Evolutionary conservation across 92 coral and sea anemone species (phyloP).

Genomic region (Nematostella vectensis): DNA sequence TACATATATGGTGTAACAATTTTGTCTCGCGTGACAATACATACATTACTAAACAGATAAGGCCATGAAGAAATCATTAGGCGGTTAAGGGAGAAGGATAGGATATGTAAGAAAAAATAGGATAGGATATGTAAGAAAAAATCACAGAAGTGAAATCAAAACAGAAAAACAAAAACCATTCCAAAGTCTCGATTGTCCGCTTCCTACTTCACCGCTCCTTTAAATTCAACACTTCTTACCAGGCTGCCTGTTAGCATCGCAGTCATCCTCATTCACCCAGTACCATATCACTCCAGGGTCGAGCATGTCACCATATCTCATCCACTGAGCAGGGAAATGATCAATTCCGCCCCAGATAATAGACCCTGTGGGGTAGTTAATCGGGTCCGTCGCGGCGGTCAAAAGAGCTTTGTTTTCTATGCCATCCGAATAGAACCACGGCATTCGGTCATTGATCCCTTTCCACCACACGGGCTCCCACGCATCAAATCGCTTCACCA

Average conservation of each 20-base stretch:
- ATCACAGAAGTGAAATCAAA: no score
- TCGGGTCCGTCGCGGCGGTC: slow-evolving; percentile 37
- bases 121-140: no score
- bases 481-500: slow-evolving; percentile 34
- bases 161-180: no score
- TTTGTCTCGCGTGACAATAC: no score
- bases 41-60: no score
- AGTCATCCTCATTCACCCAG: slow-evolving; percentile 84
- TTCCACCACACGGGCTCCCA: slow-evolving; percentile 56
- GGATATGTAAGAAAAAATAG: no score
- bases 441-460: slow-evolving; percentile 59
- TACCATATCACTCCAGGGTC: slow-evolving; percentile 77
- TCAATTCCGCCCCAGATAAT: slow-evolving; percentile 60
- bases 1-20: no score
- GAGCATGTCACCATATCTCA: slow-evolving; percentile 34
- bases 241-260: slow-evolving; percentile 54
- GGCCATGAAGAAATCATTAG: no score
- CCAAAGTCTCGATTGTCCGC: no score
- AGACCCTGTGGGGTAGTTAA: slow-evolving; percentile 59
- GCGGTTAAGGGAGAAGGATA: no score
- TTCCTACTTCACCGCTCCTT: no score
- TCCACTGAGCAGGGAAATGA: slow-evolving; percentile 62
- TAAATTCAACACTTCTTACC: slow-evolving; percentile 14
- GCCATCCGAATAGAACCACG: slow-evolving; percentile 45
- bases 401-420: slow-evolving; percentile 44